Conservation (phyloP, 2,797 vertebrate genomes). For the Amblyraja radiata region DNA sequence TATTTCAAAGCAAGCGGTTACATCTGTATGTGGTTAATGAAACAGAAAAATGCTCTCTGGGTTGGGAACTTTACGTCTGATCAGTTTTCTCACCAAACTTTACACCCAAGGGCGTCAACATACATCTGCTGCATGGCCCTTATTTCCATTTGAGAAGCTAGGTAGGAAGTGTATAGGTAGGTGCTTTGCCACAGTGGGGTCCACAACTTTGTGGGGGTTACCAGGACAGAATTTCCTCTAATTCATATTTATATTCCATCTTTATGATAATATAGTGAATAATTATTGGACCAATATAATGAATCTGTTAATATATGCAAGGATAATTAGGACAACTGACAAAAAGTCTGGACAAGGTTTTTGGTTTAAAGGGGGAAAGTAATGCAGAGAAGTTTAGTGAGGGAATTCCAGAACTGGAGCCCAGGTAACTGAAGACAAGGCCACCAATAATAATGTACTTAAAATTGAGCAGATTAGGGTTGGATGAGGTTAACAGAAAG, state of each 20-base stretch:
- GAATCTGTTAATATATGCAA: neutral
- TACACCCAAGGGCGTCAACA: neutral
- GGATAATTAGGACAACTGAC: neutral
- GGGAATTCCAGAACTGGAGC: neutral
- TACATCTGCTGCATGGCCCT: neutral
- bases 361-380: neutral
- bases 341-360: neutral
- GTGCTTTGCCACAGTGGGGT: neutral
- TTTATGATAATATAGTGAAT: neutral
- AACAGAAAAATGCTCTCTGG: neutral
- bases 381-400: neutral
- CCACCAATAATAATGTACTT: neutral
- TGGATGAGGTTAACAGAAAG: neutral
- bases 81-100: neutral
- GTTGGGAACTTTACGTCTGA: neutral
- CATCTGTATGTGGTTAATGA: constrained; percentile 12
- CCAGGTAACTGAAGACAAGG: neutral
- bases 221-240: neutral
- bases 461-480: neutral
- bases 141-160: neutral
- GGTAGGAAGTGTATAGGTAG: neutral
- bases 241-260: neutral
- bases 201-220: neutral
- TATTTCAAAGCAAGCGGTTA: neutral
- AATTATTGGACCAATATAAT: neutral